phyloP scores from a whole-genome alignment of 2,797 vertebrate species.

The Mormyrus proboscirostris region DNA sequence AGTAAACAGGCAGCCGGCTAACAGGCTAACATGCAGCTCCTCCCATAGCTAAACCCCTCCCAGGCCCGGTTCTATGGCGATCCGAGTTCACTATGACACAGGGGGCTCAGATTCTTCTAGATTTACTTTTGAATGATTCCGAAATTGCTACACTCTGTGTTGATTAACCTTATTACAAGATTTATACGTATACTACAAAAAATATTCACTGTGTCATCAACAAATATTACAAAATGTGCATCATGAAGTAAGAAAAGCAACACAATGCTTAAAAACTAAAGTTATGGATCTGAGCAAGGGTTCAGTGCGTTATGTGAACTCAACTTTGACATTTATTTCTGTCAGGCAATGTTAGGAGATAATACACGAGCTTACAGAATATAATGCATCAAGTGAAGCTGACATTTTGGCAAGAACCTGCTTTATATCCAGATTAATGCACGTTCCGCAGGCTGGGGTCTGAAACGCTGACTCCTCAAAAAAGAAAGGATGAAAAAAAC shows the following conservation, averaged over 20 bases:
- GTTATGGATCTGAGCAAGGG: constrained; percentile 18
- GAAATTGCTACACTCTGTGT: background rate
- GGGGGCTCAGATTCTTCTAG: background rate
- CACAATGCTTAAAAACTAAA: constrained; percentile 12
- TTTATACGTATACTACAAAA: background rate
- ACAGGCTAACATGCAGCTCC: background rate
- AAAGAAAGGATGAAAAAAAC: constrained; percentile 18
- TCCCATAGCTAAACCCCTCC: background rate
- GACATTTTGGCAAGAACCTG: constrained; percentile 27
- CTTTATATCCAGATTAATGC: constrained; percentile 33
- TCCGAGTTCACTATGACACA: background rate
- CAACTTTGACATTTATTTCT: constrained; percentile 25
- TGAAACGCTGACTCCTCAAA: constrained; percentile 24
- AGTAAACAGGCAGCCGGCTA: background rate
- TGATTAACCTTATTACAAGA: background rate
- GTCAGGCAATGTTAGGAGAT: constrained; percentile 22
- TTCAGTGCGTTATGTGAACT: constrained; percentile 14
- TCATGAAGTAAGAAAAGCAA: background rate
- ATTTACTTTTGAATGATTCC: background rate
- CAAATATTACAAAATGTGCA: background rate
- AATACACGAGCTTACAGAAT: constrained; percentile 22
- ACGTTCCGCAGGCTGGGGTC: constrained; percentile 18
- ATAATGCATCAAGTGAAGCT: constrained; percentile 24
- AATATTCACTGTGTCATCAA: background rate
- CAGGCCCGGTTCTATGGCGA: background rate